Evolutionary conservation across 1,140 invertebrate genomes (phyloP), one percentile per base, ranked within the genome.

Genomic region (Diorhabda sublineata): DNA sequence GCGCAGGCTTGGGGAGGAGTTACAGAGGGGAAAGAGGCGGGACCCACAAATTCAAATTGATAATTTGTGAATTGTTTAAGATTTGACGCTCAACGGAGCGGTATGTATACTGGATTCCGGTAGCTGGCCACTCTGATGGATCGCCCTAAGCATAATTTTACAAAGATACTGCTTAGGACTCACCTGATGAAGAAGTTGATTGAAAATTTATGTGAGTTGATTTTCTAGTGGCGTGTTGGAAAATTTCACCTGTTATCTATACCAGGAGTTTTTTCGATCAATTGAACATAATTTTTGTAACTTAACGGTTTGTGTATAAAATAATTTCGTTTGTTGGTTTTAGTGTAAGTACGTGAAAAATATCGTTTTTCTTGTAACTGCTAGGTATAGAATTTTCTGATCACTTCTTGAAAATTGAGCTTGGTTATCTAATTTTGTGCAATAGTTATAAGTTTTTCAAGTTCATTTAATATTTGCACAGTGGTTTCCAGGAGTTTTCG

Each of bases 51-150:
- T 77, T 76, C 73, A 79, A 79, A 79, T 79, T 79, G 77, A 79
- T 79, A 79, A 79, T 79, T 79, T 79, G 77, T 76, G 77, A 78
- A 79, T 79, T 79, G 78, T 79, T 79, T 79, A 79, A 79, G 77
- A 78, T 78, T 79, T 78, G 76, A 78, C 73, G 78, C 77, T 79
- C 77, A 77, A 75, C 77, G 76, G 76, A 78, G 76, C 75, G 71
- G 73, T 70, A 64, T 73, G 66, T 71, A 64, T 75, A 70, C 71
- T 73, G 71, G 64, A 76, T 77, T 77, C 72, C 73, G 67, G 75
- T 76, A 76, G 73, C 73, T 67, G 68, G 66, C 65, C 69, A 61
- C 47, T 52, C 47, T 77, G 75, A 76, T 77, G 76, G 76, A 77
- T 75, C 74, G 72, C 72, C 66, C 4, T 9, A 45, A 69, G 68